A percentile compares a stretch with the other conserved stretches of the same genome.
Conservation (phyloP, 2,797 vertebrate genomes). For the Eurystomus glaucurus region DNA sequence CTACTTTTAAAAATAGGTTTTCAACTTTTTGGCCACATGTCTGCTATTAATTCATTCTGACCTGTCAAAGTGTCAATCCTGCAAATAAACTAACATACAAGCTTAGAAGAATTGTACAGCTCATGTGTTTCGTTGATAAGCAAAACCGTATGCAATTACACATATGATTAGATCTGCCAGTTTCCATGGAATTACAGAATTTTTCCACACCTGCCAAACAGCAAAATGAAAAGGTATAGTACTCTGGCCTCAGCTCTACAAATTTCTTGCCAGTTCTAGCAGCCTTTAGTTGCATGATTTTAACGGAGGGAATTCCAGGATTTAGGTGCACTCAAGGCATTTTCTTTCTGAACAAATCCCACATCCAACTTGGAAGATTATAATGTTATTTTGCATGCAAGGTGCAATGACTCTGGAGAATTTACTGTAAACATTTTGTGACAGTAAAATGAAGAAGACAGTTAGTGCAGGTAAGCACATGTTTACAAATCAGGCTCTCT, state of each 20-base stretch:
- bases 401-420: background rate
- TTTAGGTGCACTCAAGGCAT: background rate
- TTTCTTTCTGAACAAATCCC: background rate
- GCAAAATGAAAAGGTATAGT: background rate
- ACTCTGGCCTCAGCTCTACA: background rate
- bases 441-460: background rate
- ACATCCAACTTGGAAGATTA: background rate
- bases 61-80: background rate
- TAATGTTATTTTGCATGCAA: background rate
- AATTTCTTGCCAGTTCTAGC: background rate
- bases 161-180: background rate
- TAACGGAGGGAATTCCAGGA: background rate
- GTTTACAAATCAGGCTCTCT: background rate
- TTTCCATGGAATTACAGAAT: background rate
- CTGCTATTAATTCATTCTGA: background rate
- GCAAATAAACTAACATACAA: background rate
- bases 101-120: background rate
- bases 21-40: rapidly evolving
- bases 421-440: background rate
- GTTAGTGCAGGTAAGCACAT: background rate
- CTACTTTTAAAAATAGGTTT: background rate
- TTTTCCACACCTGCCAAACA: background rate
- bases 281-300: background rate
- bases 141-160: background rate
- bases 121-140: background rate